Conservation (phyloP, 2,113 vertebrate genomes). For the Mus pahari region DNA sequence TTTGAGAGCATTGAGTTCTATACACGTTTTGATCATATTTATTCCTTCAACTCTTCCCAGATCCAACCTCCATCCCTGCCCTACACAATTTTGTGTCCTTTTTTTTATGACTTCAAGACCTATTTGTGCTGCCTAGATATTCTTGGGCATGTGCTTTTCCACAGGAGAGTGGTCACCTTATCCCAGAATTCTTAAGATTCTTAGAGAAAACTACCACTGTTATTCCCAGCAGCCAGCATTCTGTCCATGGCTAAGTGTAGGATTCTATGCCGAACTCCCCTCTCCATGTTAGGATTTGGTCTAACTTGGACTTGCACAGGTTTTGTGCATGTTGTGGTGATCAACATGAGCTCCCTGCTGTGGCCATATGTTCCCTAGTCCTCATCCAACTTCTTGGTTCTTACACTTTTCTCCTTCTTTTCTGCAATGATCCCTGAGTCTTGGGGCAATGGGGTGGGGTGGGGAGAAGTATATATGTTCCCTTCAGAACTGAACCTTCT, state of each 20-base stretch:
- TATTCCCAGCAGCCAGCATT: neutral
- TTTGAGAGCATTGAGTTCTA: neutral
- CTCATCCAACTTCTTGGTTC: neutral
- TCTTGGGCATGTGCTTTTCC: neutral
- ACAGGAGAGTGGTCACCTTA: neutral
- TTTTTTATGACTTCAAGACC: neutral
- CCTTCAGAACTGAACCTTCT: neutral
- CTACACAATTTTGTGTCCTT: neutral
- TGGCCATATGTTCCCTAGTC: neutral
- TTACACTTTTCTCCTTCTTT: neutral
- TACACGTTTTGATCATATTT: neutral
- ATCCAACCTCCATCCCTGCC: neutral
- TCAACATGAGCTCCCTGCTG: neutral
- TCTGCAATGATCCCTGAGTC: neutral
- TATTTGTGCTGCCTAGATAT: neutral
- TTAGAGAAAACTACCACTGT: neutral
- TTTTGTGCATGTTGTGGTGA: neutral
- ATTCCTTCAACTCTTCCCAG: neutral
- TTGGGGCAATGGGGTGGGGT: too few relatives aligned
- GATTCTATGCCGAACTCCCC: neutral
- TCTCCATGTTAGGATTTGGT: neutral
- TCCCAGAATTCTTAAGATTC: neutral
- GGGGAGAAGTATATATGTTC: neutral
- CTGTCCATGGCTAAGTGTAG: neutral
- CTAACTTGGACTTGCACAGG: neutral